phyloP scores from a whole-genome alignment of 2,888 invertebrate genomes.

The Deilephila porcellus region DNA sequence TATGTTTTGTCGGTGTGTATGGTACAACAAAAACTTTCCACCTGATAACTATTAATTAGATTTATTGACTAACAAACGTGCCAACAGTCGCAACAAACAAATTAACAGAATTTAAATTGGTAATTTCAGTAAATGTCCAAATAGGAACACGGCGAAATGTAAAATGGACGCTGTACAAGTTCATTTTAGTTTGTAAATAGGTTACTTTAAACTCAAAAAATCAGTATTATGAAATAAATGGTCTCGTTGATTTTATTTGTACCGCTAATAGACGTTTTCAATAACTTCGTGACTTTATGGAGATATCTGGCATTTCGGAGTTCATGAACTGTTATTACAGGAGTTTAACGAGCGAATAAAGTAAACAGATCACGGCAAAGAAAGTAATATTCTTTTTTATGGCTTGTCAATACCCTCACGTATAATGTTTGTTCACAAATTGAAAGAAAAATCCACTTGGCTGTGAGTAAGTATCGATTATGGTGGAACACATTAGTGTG shows the following conservation, averaged over 20 bases:
- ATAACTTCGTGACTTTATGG: neutral
- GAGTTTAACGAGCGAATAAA: conserved; percentile 45
- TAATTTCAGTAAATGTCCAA: neutral
- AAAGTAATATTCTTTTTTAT: conserved; percentile 42
- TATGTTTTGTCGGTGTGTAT: no score
- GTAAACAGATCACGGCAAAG: conserved; percentile 39
- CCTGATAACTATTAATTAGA: neutral
- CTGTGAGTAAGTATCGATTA: conserved; percentile 63
- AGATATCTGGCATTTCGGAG: neutral
- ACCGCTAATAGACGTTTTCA: neutral
- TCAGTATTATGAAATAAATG: neutral
- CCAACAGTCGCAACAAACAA: neutral
- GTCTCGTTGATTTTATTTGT: neutral
- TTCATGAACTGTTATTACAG: conserved; percentile 34
- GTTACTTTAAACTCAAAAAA: neutral
- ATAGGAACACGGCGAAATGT: neutral
- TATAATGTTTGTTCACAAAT: conserved; percentile 41
- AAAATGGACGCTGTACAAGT: neutral
- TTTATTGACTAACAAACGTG: neutral
- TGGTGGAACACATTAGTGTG: conserved; percentile 67
- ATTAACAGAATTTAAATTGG: conserved; percentile 1
- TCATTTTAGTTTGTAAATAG: neutral
- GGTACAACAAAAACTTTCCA: neutral
- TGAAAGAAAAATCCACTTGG: conserved; percentile 48
- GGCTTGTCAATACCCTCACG: conserved; percentile 44